phyloP scores from a whole-genome alignment of 2,797 vertebrate species.

The Esox lucius region DNA sequence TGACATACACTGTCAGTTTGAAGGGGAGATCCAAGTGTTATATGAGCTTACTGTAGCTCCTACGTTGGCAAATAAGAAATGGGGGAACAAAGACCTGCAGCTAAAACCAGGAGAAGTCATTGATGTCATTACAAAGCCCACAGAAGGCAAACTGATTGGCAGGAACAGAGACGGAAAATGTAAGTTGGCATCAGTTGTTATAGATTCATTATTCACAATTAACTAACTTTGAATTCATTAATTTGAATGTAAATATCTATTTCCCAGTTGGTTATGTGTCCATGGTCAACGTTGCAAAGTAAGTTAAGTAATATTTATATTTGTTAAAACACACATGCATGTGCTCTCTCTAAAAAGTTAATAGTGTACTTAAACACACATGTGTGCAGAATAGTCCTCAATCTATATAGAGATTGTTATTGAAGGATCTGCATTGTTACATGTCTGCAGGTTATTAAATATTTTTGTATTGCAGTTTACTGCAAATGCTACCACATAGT shows the following conservation, averaged over 20 bases:
- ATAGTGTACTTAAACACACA: neutral
- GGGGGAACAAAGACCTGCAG: constrained; percentile 71
- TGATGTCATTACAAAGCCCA: constrained; percentile 73
- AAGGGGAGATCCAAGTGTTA: constrained; percentile 78
- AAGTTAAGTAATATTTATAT: constrained; percentile 55
- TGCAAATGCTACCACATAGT: neutral
- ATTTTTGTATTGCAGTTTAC: too few relatives aligned
- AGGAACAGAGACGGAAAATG: constrained; percentile 82
- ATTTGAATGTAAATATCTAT: constrained; percentile 41
- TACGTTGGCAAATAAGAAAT: constrained; percentile 65
- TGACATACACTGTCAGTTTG: constrained; percentile 64
- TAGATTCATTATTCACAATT: neutral
- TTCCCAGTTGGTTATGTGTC: constrained; percentile 80
- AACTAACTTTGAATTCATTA: neutral
- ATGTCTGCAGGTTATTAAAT: too few relatives aligned
- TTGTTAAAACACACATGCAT: neutral
- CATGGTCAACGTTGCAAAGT: constrained; percentile 71
- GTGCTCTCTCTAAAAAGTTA: neutral
- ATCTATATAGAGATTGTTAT: too few relatives aligned
- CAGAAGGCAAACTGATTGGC: constrained; percentile 74
- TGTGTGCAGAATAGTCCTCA: neutral
- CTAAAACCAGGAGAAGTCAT: constrained; percentile 75
- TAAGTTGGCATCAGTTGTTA: constrained; percentile 59
- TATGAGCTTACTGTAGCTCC: constrained; percentile 61
- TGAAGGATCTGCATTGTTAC: too few relatives aligned